Conservation (phyloP, 2,888 invertebrate species). For the Eristalinus sepulchralis region DNA sequence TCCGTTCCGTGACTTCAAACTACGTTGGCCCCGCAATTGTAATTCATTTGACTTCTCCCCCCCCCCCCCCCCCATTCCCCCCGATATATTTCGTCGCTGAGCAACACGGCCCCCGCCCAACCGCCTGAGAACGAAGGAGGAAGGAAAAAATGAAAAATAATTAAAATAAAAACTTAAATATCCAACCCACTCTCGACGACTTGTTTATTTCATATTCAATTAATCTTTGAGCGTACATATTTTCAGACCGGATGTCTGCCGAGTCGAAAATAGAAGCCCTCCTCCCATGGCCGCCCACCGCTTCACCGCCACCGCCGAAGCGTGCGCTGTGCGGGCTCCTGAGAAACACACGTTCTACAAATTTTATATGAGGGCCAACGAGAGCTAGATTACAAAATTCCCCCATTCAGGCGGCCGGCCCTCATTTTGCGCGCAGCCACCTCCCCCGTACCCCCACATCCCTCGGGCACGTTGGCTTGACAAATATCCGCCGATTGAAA, state of each 20-base stretch:
- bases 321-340: constrained; percentile 8
- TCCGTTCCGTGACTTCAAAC: constrained; percentile 65
- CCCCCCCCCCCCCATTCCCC: constrained; percentile 20
- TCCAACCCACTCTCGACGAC: constrained; percentile 71
- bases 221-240: constrained; percentile 71
- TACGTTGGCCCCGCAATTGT: constrained; percentile 51
- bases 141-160: constrained; percentile 58
- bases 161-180: constrained; percentile 66
- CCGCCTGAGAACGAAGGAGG: neutral
- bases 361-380: constrained; percentile 29
- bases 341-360: constrained; percentile 42
- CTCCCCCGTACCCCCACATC: neutral
- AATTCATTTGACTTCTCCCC: constrained; percentile 63
- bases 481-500: constrained; percentile 63
- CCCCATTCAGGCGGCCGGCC: neutral
- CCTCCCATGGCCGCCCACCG: neutral
- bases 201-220: constrained; percentile 72
- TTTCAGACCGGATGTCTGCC: constrained; percentile 73
- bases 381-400: constrained; percentile 57
- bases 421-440: neutral
- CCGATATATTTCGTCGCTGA: constrained; percentile 20
- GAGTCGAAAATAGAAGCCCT: constrained; percentile 71
- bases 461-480: constrained; percentile 25
- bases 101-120: constrained; percentile 20
- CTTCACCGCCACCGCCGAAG: neutral